Evolutionary conservation across 2,113 vertebrate genomes (phyloP).

Genomic region (Gallinago jamesoni): DNA sequence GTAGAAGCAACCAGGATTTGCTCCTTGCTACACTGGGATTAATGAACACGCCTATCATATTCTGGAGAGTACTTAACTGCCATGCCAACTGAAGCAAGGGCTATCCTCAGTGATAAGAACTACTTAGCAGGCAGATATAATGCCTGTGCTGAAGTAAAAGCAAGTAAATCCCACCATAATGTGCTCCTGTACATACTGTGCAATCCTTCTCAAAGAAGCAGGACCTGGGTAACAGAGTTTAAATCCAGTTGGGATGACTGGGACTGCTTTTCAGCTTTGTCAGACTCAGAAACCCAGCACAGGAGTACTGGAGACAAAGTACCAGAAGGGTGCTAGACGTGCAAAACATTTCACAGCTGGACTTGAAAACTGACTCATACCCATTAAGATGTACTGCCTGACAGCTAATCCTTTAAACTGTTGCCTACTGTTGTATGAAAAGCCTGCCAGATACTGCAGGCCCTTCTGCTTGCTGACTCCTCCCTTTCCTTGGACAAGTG

Average conservation of each 20-base stretch:
- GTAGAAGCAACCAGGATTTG: not conserved
- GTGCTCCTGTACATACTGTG: not conserved
- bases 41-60: not conserved
- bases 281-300: not conserved
- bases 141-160: not conserved
- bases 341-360: not conserved
- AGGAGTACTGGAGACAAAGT: not conserved
- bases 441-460: not conserved
- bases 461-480: not conserved
- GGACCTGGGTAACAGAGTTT: not conserved
- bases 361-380: not conserved
- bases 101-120: slow-evolving; percentile 15
- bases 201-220: slow-evolving; percentile 31
- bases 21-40: not conserved
- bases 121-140: slow-evolving; percentile 17
- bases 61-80: slow-evolving; percentile 29
- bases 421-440: not conserved
- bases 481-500: not conserved
- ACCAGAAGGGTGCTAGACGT: not conserved
- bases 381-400: not conserved
- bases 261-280: not conserved
- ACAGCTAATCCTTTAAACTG: not conserved
- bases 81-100: slow-evolving; percentile 6
- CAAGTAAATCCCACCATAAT: slow-evolving; percentile 18
- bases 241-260: not conserved